These are phyloP conservation scores for Peromyscus aztecus DNA, from an alignment of 2,797 vertebrate genomes.

Conservation along the genomic window DNA sequence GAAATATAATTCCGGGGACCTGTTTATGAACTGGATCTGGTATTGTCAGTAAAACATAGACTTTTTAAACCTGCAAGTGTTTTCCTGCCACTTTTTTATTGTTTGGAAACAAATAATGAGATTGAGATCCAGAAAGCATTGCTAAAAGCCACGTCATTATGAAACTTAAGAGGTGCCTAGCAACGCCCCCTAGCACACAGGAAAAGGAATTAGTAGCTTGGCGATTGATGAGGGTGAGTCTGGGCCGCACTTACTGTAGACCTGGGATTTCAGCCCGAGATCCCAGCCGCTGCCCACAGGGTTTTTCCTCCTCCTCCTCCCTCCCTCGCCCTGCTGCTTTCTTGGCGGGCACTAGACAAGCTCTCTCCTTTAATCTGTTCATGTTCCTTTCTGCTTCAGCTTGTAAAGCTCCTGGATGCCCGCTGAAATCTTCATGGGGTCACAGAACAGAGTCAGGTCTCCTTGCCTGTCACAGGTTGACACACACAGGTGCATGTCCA, in stretches of 20 bases:
- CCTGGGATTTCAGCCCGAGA: not conserved
- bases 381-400: not conserved
- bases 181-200: fast-evolving
- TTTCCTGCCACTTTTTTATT: not conserved
- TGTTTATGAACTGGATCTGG: fast-evolving
- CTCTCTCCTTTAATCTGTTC: too few relatives aligned
- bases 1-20: fast-evolving
- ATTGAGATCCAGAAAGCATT: not conserved
- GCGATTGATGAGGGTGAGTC: fast-evolving
- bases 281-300: not conserved
- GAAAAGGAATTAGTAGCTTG: fast-evolving
- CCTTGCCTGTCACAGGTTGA: fast-evolving
- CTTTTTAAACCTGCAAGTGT: not conserved
- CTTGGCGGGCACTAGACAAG: fast-evolving
- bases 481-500: not conserved
- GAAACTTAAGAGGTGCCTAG: fast-evolving
- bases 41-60: not conserved
- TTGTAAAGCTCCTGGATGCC: not conserved
- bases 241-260: fast-evolving
- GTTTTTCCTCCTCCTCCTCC: not conserved
- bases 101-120: slow-evolving; percentile 43
- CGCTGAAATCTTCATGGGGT: not conserved
- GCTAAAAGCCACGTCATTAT: not conserved
- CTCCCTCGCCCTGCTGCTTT: fast-evolving
- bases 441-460: not conserved